These are phyloP conservation scores for Atherinomorus stipes DNA, from an alignment of 2,113 vertebrate species.

Conservation along the genomic window DNA sequence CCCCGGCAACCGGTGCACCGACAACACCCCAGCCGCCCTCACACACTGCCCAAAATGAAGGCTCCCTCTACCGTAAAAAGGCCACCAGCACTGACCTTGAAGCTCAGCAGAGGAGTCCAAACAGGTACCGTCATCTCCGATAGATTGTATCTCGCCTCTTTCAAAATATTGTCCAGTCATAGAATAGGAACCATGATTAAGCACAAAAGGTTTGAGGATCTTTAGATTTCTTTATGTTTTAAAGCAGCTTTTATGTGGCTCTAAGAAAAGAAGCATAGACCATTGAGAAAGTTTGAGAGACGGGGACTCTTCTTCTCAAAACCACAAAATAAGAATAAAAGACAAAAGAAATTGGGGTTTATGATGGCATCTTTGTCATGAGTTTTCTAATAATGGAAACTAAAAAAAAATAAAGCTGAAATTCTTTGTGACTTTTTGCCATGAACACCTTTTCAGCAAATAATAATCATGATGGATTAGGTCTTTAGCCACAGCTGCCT, in stretches of 20 bases:
- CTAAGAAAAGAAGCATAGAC: too few species aligned
- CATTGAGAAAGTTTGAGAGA: too few species aligned
- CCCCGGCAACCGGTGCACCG: slow-evolving; percentile 88
- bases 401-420: too few species aligned
- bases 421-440: too few species aligned
- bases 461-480: too few species aligned
- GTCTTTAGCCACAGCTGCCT: too few species aligned
- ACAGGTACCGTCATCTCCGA: slow-evolving; percentile 80
- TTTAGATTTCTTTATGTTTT: not conserved
- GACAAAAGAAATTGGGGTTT: too few species aligned
- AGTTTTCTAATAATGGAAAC: too few species aligned
- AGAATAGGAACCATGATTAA: not conserved
- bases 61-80: slow-evolving; percentile 92
- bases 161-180: not conserved
- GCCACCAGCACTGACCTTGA: slow-evolving; percentile 85
- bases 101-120: slow-evolving; percentile 89
- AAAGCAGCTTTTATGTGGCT: not conserved
- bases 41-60: slow-evolving; percentile 89
- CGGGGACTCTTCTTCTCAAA: too few species aligned
- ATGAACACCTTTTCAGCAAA: too few species aligned
- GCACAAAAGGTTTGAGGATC: not conserved
- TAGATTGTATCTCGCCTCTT: not conserved
- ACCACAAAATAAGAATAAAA: too few species aligned
- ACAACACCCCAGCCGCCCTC: slow-evolving; percentile 86
- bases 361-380: too few species aligned